Conservation (phyloP, 1,140 invertebrate genomes). For the Pseudomyrmex concolor region DNA sequence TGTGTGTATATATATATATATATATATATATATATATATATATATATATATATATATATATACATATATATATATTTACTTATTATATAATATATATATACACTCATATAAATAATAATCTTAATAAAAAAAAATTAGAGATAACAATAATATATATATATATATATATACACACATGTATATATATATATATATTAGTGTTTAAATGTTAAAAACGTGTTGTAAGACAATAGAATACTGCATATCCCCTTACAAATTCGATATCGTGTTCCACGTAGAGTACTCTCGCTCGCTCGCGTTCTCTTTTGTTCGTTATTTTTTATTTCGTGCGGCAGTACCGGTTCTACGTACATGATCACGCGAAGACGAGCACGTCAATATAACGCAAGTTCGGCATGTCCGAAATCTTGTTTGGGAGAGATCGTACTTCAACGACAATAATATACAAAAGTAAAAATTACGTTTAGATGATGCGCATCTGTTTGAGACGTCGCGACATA, state of each 20-base stretch:
- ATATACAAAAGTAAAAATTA: conserved; percentile 74
- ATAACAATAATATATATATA: conserved; percentile 58
- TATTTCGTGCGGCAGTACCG: not conserved
- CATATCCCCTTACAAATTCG: conserved; percentile 59
- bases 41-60: no score
- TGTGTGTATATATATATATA: no score
- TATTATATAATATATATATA: not conserved
- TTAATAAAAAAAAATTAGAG: conserved; percentile 64
- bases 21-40: no score
- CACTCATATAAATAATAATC: conserved; percentile 47
- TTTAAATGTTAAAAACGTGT: conserved; percentile 59
- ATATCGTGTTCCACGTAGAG: conserved; percentile 54
- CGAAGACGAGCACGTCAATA: conserved; percentile 44
- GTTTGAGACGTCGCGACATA: not conserved
- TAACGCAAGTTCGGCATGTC: conserved; percentile 43
- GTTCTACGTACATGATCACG: conserved; percentile 15
- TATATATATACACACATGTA: no score
- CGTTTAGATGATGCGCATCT: conserved; percentile 26
- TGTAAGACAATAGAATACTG: conserved; percentile 67
- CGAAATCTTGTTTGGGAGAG: conserved; percentile 37
- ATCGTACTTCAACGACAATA: conserved; percentile 66
- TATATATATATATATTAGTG: conserved; percentile 48
- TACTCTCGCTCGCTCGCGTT: conserved; percentile 14
- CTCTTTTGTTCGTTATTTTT: not conserved
- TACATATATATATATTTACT: no score